phyloP scores from a whole-genome alignment of 2,888 invertebrate genomes.

The Petrophora chlorosata region DNA sequence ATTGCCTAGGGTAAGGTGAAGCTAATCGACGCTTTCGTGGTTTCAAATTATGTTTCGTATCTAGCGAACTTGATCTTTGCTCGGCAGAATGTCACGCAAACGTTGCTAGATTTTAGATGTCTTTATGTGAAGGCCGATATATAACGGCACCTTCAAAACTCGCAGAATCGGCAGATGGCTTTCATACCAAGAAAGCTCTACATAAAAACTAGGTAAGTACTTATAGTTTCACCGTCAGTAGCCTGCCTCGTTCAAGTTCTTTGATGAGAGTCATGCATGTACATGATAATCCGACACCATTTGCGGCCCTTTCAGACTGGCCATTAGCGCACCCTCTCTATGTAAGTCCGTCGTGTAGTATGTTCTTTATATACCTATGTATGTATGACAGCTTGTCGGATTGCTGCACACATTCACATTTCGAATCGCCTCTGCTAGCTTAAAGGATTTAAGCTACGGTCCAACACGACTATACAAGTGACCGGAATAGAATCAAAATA shows the following conservation, averaged over 20 bases:
- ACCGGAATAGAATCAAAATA: too few species aligned
- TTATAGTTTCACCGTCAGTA: too few species aligned
- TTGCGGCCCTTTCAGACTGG: constrained; percentile 12
- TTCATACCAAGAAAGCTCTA: too few species aligned
- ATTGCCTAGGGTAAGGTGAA: not conserved
- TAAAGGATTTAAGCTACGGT: constrained; percentile 9
- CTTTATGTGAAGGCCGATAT: too few species aligned
- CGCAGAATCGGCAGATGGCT: too few species aligned
- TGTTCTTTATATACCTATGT: too few species aligned
- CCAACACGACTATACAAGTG: not conserved
- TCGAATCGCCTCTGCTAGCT: constrained; percentile 7
- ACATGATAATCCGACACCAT: constrained; percentile 8
- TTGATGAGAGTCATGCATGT: not conserved
- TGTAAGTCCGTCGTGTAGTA: constrained; percentile 1
- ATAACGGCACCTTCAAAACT: too few species aligned
- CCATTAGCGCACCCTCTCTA: constrained; percentile 8
- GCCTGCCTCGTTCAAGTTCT: constrained; percentile 1
- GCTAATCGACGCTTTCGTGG: not conserved
- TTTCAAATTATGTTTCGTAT: not conserved
- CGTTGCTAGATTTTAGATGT: too few species aligned
- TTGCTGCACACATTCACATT: constrained; percentile 5
- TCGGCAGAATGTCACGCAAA: too few species aligned
- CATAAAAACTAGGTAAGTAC: too few species aligned
- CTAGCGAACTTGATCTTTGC: too few species aligned
- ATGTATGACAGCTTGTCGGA: not conserved